These are phyloP conservation scores for Taenioides sp. DNA, from an alignment of 2,797 vertebrate genomes.

Conservation along the genomic window DNA sequence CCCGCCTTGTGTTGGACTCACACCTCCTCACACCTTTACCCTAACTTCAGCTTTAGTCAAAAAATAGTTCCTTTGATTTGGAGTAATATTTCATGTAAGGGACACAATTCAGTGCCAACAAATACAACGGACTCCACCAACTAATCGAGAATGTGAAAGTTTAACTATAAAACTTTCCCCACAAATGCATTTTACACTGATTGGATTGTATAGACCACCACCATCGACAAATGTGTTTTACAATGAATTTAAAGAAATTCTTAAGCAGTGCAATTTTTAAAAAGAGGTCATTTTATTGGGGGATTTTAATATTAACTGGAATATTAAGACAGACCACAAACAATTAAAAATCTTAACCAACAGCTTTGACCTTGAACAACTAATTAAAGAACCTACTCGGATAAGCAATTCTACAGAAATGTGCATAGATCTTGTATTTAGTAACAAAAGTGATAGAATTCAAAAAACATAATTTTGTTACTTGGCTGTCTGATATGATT, in stretches of 20 bases:
- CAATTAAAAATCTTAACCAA: background rate
- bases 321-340: background rate
- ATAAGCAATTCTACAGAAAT: background rate
- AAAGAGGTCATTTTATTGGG: background rate
- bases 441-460: background rate
- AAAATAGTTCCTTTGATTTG: too few relatives aligned
- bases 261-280: background rate
- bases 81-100: background rate
- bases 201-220: background rate
- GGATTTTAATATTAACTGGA: constrained; percentile 6
- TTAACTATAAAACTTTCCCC: background rate
- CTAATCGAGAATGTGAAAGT: background rate
- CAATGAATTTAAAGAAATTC: background rate
- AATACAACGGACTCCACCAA: background rate
- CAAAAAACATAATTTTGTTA: background rate
- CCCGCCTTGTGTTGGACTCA: too few relatives aligned
- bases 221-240: background rate
- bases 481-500: background rate
- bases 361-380: background rate
- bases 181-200: background rate
- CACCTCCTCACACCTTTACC: too few relatives aligned
- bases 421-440: background rate
- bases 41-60: too few relatives aligned
- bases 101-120: background rate
- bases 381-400: background rate